phyloP scores from a whole-genome alignment of 2,888 invertebrate genomes.

The Polyommatus icarus region DNA sequence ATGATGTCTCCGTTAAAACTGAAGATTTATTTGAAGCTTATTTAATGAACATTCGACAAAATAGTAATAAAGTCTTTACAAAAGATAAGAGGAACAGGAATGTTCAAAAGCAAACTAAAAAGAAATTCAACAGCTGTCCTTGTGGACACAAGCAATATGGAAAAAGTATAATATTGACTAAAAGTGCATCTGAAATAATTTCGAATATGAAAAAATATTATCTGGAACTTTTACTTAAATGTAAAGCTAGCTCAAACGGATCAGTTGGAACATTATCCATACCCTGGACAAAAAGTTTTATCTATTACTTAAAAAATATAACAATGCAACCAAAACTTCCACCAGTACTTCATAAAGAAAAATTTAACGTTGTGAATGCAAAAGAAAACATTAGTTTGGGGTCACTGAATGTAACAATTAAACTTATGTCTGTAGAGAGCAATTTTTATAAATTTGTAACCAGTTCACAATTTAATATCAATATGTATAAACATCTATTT shows the following conservation, averaged over 20 bases:
- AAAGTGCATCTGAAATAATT: constrained; percentile 49
- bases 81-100: constrained; percentile 42
- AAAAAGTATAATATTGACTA: constrained; percentile 51
- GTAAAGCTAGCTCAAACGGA: constrained; percentile 46
- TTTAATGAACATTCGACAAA: constrained; percentile 37
- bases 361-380: constrained; percentile 58
- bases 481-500: constrained; percentile 57
- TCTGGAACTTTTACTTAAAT: constrained; percentile 57
- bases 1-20: constrained; percentile 56
- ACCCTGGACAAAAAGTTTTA: constrained; percentile 55
- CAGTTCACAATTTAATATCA: constrained; percentile 43
- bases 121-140: neutral
- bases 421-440: neutral
- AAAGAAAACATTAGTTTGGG: neutral
- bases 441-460: constrained; percentile 18
- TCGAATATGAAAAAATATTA: constrained; percentile 58
- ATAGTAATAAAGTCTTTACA: constrained; percentile 36
- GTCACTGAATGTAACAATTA: neutral
- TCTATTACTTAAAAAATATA: constrained; percentile 54
- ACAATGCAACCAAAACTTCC: constrained; percentile 39
- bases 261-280: constrained; percentile 56
- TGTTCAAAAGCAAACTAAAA: constrained; percentile 39
- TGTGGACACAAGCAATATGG: constrained; percentile 43
- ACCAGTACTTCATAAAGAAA: constrained; percentile 46
- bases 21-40: constrained; percentile 56